These are phyloP conservation scores for Phenacoccus solenopsis DNA, from an alignment of 1,140 invertebrate species.

Conservation along the genomic window DNA sequence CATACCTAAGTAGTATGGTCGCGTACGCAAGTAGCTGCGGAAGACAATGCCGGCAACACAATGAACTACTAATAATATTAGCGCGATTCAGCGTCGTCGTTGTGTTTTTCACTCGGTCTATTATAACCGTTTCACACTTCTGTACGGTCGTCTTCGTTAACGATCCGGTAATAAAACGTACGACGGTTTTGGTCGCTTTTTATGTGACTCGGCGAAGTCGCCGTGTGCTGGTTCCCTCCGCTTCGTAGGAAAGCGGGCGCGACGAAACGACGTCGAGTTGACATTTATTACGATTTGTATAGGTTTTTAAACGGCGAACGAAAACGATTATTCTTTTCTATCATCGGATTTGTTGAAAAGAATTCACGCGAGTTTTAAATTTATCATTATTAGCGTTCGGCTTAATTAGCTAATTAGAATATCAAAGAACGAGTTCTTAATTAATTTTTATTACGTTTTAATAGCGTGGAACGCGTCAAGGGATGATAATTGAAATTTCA, in stretches of 20 bases:
- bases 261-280: neutral
- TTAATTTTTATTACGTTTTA: neutral
- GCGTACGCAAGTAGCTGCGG: too few species aligned
- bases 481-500: neutral
- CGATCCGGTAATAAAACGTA: neutral
- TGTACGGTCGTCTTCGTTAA: neutral
- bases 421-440: neutral
- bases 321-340: too few species aligned
- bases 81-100: neutral
- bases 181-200: neutral
- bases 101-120: neutral
- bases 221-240: neutral
- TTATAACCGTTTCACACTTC: neutral
- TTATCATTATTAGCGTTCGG: neutral
- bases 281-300: neutral
- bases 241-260: neutral
- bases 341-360: neutral
- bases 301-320: neutral
- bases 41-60: neutral
- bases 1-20: too few species aligned
- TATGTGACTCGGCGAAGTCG: neutral
- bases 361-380: neutral
- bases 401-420: neutral
- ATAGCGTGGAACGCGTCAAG: neutral
- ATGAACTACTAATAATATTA: neutral